phyloP scores from a whole-genome alignment of 2,797 vertebrate species.

The Acanthurus leucopareius region DNA sequence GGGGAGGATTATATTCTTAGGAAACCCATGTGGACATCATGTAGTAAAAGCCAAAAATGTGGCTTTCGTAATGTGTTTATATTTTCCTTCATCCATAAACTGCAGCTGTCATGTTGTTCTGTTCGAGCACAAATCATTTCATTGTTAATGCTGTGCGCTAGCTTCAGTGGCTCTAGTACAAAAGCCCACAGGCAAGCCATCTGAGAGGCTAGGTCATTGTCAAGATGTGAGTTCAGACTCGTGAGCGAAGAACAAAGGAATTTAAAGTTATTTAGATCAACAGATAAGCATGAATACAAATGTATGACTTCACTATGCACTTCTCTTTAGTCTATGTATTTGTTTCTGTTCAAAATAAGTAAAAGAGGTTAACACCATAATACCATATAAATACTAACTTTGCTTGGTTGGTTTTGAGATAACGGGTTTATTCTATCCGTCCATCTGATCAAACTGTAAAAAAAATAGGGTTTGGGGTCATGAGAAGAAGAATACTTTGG shows the following conservation, averaged over 20 bases:
- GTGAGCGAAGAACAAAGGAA: constrained; percentile 76
- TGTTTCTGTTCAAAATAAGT: constrained; percentile 10
- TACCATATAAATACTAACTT: constrained; percentile 4
- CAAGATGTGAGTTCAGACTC: constrained; percentile 62
- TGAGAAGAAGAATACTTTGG: not conserved
- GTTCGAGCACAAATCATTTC: constrained; percentile 56
- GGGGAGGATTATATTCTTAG: constrained; percentile 19
- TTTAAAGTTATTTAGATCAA: constrained; percentile 69
- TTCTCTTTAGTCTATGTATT: constrained; percentile 3
- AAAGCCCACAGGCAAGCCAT: constrained; percentile 60
- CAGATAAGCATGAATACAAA: constrained; percentile 71
- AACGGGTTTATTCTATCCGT: constrained; percentile 6
- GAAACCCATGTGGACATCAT: constrained; percentile 50
- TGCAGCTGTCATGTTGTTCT: constrained; percentile 60
- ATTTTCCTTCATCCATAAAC: constrained; percentile 58
- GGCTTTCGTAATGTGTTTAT: constrained; percentile 68
- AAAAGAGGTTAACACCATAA: constrained; percentile 1
- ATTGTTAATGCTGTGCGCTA: constrained; percentile 41
- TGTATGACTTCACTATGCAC: constrained; percentile 63
- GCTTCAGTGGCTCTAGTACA: constrained; percentile 46
- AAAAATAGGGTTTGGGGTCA: not conserved
- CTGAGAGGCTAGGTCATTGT: constrained; percentile 61
- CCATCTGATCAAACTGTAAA: constrained; percentile 8
- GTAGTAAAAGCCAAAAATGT: constrained; percentile 52
- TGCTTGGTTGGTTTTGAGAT: constrained; percentile 7